A percentile compares a stretch with the other conserved stretches of the same genome.
Evolutionary conservation across 2,888 invertebrate species (phyloP).

Genomic region (Oegoconia quadripuncta): DNA sequence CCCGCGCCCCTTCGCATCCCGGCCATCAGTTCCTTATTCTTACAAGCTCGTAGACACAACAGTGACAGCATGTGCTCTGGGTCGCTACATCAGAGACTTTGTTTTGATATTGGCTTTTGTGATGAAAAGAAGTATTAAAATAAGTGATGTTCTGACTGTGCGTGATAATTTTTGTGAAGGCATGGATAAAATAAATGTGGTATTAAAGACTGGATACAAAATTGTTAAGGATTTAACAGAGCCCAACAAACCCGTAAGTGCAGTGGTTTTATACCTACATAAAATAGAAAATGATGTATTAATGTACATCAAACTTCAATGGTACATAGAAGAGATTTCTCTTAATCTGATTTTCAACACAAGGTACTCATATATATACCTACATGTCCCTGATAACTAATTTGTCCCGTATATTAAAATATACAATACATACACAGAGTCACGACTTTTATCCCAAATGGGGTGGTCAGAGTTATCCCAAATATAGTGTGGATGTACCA

Average conservation of each 20-base stretch:
- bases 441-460: too few relatives aligned
- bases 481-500: too few relatives aligned
- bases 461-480: too few relatives aligned
- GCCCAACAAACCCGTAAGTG: slow-evolving; percentile 63
- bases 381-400: too few relatives aligned
- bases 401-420: too few relatives aligned
- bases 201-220: slow-evolving; percentile 69
- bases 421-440: too few relatives aligned
- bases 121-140: neutral
- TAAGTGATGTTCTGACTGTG: neutral
- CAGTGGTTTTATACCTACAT: neutral
- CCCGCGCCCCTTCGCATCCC: slow-evolving; percentile 64
- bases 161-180: slow-evolving; percentile 1
- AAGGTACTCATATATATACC: too few relatives aligned
- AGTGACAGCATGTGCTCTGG: slow-evolving; percentile 52
- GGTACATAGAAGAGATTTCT: too few relatives aligned
- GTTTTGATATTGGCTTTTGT: slow-evolving; percentile 7
- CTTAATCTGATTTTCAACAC: too few relatives aligned
- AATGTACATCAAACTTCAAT: too few relatives aligned
- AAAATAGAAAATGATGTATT: too few relatives aligned
- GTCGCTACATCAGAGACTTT: slow-evolving; percentile 6
- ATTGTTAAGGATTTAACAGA: slow-evolving; percentile 68
- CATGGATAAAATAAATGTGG: slow-evolving; percentile 65
- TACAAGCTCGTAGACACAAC: slow-evolving; percentile 40
- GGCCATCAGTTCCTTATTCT: slow-evolving; percentile 67